Conservation (phyloP, 2,888 invertebrate genomes). For the Rhagonycha fulva region DNA sequence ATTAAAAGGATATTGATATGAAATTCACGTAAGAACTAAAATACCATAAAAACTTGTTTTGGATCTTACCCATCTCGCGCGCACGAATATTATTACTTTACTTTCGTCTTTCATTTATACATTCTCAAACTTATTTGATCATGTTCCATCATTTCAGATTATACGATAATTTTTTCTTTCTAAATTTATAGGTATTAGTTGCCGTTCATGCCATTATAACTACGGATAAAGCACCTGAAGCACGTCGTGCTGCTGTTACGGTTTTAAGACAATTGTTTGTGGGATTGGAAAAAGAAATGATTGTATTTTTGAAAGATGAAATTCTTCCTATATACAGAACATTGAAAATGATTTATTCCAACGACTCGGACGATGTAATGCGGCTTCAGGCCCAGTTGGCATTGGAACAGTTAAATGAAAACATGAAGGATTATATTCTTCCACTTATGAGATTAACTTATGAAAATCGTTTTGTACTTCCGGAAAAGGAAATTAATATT, state of each 20-base stretch:
- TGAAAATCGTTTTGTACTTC: background rate
- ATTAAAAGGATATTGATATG: background rate
- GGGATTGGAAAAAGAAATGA: constrained; percentile 73
- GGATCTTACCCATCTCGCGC: background rate
- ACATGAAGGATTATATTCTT: constrained; percentile 66
- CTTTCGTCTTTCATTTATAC: background rate
- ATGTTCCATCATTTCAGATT: constrained; percentile 13
- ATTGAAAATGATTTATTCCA: constrained; percentile 66
- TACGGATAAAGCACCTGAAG: constrained; percentile 72
- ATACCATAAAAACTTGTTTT: background rate
- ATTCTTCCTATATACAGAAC: constrained; percentile 72
- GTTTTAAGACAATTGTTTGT: constrained; percentile 74
- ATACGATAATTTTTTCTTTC: background rate
- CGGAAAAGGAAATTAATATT: constrained; percentile 44
- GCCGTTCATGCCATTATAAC: constrained; percentile 72
- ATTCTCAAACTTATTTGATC: background rate
- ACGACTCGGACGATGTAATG: constrained; percentile 70
- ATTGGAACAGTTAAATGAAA: constrained; percentile 74
- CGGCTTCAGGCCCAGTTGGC: constrained; percentile 77
- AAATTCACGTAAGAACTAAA: background rate
- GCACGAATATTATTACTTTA: background rate
- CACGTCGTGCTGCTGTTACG: constrained; percentile 78
- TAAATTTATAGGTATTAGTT: constrained; percentile 64
- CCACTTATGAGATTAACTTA: constrained; percentile 48
- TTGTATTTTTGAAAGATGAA: constrained; percentile 68